These are phyloP conservation scores for Stictocephala bisonia DNA, from an alignment of 2,888 invertebrate species.

Conservation along the genomic window DNA sequence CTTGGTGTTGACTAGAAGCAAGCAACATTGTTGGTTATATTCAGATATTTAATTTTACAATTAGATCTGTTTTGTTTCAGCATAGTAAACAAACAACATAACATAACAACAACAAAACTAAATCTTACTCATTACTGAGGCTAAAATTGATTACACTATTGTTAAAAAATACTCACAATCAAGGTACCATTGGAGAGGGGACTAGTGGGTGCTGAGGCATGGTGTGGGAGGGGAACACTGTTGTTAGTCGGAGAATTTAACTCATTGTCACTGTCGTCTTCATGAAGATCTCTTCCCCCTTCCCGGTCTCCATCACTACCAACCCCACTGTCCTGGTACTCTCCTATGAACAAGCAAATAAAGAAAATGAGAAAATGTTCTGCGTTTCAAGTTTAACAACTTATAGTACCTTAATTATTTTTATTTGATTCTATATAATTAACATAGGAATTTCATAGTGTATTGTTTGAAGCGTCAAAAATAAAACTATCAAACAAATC, in stretches of 20 bases:
- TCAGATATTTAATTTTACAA: too few relatives aligned
- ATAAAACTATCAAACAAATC: too few relatives aligned
- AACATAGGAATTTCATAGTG: neutral
- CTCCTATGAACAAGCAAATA: conserved; percentile 59
- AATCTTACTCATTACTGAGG: too few relatives aligned
- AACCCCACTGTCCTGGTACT: conserved; percentile 69
- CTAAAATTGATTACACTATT: neutral
- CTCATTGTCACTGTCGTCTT: conserved; percentile 70
- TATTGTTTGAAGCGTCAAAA: neutral
- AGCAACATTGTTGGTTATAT: too few relatives aligned
- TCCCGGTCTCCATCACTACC: conserved; percentile 68
- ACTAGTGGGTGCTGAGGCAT: conserved; percentile 52
- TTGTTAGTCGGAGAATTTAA: conserved; percentile 44
- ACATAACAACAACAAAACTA: too few relatives aligned
- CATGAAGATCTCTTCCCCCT: conserved; percentile 65
- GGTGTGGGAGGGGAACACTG: neutral
- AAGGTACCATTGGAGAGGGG: conserved; percentile 52
- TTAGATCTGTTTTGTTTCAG: too few relatives aligned
- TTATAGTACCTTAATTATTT: neutral
- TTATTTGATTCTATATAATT: neutral
- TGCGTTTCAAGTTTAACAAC: too few relatives aligned
- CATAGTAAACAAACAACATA: too few relatives aligned
- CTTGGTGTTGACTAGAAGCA: too few relatives aligned
- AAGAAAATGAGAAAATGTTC: too few relatives aligned
- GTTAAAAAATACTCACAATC: conserved; percentile 46